These are phyloP conservation scores for Eristalis tenax DNA, from an alignment of 2,888 invertebrate genomes.

Conservation along the genomic window DNA sequence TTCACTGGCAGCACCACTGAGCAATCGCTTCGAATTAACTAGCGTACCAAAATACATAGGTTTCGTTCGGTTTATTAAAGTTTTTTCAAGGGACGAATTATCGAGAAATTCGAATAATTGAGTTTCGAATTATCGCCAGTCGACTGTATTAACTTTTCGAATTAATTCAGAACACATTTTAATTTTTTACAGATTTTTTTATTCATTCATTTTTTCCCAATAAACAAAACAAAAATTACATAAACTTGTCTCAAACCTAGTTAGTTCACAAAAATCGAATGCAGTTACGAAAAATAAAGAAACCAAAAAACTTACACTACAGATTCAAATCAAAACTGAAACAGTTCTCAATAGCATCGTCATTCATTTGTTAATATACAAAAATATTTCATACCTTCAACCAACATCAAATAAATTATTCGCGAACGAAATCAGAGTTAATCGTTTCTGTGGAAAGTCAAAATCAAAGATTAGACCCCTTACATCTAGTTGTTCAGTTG, in stretches of 20 bases:
- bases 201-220: constrained; percentile 49
- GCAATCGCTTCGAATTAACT: no score
- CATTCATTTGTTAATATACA: constrained; percentile 42
- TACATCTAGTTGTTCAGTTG: constrained; percentile 60
- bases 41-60: no score
- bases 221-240: constrained; percentile 50
- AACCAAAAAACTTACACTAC: constrained; percentile 23
- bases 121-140: no score
- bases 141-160: no score
- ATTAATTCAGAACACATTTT: neutral
- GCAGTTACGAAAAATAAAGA: neutral
- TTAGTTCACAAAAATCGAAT: neutral
- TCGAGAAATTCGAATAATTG: no score
- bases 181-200: constrained; percentile 61
- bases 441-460: constrained; percentile 14
- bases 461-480: constrained; percentile 38
- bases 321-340: constrained; percentile 23
- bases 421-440: neutral
- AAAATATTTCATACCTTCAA: constrained; percentile 47
- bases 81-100: no score
- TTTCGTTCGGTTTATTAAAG: no score
- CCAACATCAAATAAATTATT: neutral
- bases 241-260: constrained; percentile 16
- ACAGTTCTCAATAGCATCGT: constrained; percentile 23
- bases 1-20: no score